phyloP scores from a whole-genome alignment of 2,888 invertebrate genomes.

The Steromphala cineraria region DNA sequence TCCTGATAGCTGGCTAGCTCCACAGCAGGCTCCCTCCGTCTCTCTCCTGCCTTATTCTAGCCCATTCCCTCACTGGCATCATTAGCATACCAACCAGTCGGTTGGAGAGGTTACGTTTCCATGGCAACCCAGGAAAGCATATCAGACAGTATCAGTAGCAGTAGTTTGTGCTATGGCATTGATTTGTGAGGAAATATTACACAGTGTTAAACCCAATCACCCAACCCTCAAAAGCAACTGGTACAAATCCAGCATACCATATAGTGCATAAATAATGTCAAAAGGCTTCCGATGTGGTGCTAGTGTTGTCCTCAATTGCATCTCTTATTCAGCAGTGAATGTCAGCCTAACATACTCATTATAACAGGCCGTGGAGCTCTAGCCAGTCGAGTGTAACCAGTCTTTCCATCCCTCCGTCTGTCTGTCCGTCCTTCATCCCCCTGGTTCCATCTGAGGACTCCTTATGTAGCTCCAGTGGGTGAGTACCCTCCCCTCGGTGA shows the following conservation, averaged over 20 bases:
- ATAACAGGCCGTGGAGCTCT: too few species aligned
- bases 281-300: not conserved
- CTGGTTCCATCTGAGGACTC: too few species aligned
- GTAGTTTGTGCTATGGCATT: conserved; percentile 4
- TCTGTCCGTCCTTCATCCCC: too few species aligned
- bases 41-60: not conserved
- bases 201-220: not conserved
- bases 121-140: conserved; percentile 16
- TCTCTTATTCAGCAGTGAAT: not conserved
- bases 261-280: conserved; percentile 20
- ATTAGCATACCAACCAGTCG: conserved; percentile 5
- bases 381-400: too few species aligned
- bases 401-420: too few species aligned
- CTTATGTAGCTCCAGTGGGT: too few species aligned
- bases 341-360: not conserved
- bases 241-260: not conserved
- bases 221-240: not conserved
- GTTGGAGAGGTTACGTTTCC: conserved; percentile 14
- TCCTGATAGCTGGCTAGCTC: too few species aligned
- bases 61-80: conserved; percentile 8
- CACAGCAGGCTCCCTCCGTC: not conserved
- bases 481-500: too few species aligned
- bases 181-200: conserved; percentile 4
- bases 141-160: conserved; percentile 16
- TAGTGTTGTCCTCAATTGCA: conserved; percentile 7